Evolutionary conservation across 2,113 vertebrate species (phyloP).

Genomic region (Raja brachyura): DNA sequence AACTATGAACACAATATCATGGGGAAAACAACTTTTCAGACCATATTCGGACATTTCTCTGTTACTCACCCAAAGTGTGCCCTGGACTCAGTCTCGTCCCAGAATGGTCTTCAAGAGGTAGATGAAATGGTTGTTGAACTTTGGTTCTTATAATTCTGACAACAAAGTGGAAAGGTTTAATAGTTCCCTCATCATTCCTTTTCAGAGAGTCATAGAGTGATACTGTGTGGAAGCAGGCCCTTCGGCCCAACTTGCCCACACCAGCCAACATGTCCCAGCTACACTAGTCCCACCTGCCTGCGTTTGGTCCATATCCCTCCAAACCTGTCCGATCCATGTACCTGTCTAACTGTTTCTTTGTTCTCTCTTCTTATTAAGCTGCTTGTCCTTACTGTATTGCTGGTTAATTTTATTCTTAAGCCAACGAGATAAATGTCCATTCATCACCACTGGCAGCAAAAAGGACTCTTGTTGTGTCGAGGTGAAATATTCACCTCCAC

Average conservation of each 20-base stretch:
- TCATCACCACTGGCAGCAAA: not conserved
- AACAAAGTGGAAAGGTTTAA: conserved; percentile 6
- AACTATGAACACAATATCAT: not conserved
- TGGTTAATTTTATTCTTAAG: not conserved
- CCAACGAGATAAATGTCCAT: not conserved
- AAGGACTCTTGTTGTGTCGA: not conserved
- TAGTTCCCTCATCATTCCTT: not conserved
- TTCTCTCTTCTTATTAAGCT: not conserved
- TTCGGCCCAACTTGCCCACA: too few species aligned
- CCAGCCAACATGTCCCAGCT: too few species aligned
- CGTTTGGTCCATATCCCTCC: too few species aligned
- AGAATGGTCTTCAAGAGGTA: conserved; percentile 63
- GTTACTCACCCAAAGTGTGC: conserved; percentile 73
- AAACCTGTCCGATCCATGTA: too few species aligned
- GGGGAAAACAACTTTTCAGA: not conserved
- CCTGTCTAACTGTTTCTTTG: too few species aligned
- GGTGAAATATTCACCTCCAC: not conserved
- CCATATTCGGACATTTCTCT: not conserved
- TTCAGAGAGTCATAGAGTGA: not conserved
- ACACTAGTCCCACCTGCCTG: too few species aligned
- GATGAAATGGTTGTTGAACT: conserved; percentile 81
- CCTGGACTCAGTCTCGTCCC: conserved; percentile 76
- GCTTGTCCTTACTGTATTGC: not conserved
- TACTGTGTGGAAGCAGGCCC: too few species aligned
- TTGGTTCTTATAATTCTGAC: conserved; percentile 82